Evolutionary conservation across 2,888 invertebrate species (phyloP), one percentile per base, ranked within the genome.

Genomic region (Falcaria lacertinaria): DNA sequence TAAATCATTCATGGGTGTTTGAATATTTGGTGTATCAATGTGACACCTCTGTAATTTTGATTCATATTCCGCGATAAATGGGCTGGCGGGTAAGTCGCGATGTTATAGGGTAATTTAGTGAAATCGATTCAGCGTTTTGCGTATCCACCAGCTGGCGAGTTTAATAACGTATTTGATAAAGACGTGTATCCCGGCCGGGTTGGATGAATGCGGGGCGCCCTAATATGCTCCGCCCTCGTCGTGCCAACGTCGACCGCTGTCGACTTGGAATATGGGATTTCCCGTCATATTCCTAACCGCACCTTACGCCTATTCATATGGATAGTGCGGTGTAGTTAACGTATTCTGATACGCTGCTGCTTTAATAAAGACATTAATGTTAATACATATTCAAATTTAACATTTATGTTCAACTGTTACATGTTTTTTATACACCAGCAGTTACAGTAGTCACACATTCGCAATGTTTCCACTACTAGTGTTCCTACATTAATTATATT

Each of bases 151-250:
- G 67, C 72, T 74, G 71, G 68, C 60, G 65, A 76, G 77, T 80
- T 81, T 82, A 83, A 83, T 83, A 84, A 77, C 75, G 69, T 67
- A 64, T 78, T 76, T 80, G 77, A 80, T 82, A 80, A 79, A 80
- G 81, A 80, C 76, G 71, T 75, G 76, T 76, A 76, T 76, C 68
- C 61, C 64, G 67, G 64, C 53, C 59, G 73, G 74, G 71, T 69
- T 60, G 69, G 73, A 73, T 81, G 74, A 77, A 81, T 79, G 69
- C 63, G 73, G 62, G 69, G 68, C n/a, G n/a, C 62, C 70, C 68
- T 80, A 80, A 83, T 83, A 80, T 62, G 71, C 61, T 60, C 59
- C 58, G 70, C 73, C 76, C 65, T 69, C 74, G 70, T 74, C 72
- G 71, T 57, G 56, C 53, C 50, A 54, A 44, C 69, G 72, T 66